Evolutionary conservation across 2,888 invertebrate genomes (phyloP), one percentile per base, ranked within the genome.

Genomic region (Coremacera marginata): DNA sequence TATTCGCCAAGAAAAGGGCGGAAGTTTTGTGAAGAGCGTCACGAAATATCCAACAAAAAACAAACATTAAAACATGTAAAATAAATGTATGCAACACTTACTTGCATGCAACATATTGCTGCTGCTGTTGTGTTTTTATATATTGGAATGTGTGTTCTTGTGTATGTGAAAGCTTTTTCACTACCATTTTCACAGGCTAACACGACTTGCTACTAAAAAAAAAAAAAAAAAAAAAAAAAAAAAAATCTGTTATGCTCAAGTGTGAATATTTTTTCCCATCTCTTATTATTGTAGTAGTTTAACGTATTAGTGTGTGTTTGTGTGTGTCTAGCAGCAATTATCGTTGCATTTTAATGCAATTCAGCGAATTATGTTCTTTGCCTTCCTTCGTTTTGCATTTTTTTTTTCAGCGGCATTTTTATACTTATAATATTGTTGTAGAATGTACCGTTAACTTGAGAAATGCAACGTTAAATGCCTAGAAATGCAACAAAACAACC

Each of bases 321-420:
- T 70, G 16, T 63, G 22, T 68, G 25, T 2, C 11, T 44, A 7
- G 25, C 51, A n/a, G 44, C 16, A 68, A 68, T 68, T 49, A 68
- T 49, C 68, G 22, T 51, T 49, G 51, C 68, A 44, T 68, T 49
- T 68, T 68, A 71, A 71, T 68, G 68, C 68, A 51, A 68, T 51
- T 60, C 57, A 22, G 19, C 57, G 57, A 60, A 60, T 60, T 60
- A 60, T 11, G 57, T 60, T 60, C 57, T 63, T 63, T 63, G 4
- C 31, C 7, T 55, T 63, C 16, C 0, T 63, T 63, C 16, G 11
- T 31, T 14, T 34, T 4, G 16, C 0, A 5, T 25, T 27, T 3
- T 1, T 27, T 60, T 27, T 9, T 14, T 60, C 7, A 14, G 25
- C 19, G 14, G 11, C 8, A 19, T 27, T 19, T 22, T 9, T 27